Evolutionary conservation across 2,797 vertebrate genomes (phyloP).

Genomic region (Delichon dasypus): DNA sequence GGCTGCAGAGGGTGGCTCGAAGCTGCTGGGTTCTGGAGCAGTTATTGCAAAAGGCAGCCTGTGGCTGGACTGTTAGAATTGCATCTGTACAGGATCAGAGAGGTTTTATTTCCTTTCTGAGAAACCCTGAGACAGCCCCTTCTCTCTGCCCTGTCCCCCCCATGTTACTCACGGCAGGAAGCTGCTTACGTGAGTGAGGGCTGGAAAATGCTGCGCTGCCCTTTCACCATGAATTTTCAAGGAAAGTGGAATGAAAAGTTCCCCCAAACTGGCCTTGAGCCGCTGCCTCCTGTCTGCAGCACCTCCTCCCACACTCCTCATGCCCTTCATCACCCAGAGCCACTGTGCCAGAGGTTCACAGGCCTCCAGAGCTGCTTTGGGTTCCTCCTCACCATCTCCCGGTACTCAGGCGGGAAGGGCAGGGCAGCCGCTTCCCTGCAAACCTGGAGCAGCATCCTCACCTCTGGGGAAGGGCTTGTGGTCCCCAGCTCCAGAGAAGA

Average conservation of each 20-base stretch:
- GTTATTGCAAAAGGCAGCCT: background rate
- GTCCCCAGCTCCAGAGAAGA: background rate
- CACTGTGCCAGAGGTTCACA: background rate
- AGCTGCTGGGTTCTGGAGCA: background rate
- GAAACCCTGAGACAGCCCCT: background rate
- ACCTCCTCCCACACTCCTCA: background rate
- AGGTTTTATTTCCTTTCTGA: background rate
- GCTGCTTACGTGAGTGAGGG: background rate
- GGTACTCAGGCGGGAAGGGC: background rate
- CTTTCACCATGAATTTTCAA: background rate
- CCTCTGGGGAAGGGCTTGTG: background rate
- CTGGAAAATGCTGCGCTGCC: background rate
- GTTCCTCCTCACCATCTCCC: rapidly evolving
- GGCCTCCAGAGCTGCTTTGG: background rate
- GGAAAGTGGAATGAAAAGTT: background rate
- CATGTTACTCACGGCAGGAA: background rate
- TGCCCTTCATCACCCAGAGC: background rate
- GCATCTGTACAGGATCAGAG: background rate
- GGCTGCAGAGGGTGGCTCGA: background rate
- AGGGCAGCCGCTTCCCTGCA: background rate
- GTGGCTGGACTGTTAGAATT: background rate
- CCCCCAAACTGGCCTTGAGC: background rate
- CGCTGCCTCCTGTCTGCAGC: background rate
- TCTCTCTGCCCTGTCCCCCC: background rate
- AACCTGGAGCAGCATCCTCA: background rate